Base-by-base conservation (phyloP, 37 sponge, comb jelly and placozoan genomes). In the Diacarnus erythraeanus region DNA sequence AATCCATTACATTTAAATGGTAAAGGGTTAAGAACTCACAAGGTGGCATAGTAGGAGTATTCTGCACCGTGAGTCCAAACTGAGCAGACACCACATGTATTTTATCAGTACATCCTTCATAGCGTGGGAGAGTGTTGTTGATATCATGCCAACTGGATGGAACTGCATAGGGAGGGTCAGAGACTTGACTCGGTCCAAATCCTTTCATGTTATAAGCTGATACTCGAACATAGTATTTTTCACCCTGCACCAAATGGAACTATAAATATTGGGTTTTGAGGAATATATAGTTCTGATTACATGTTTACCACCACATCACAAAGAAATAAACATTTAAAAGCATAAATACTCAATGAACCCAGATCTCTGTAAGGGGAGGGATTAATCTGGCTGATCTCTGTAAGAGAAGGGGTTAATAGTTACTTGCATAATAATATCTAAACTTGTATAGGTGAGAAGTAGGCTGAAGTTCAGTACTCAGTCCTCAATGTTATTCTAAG, bases 161-260 rank as follows among this genome's bases (percentile, higher is more conserved):
- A 0, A 77, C 51, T 12, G 93, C 90, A 59, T 57, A 78, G 47
- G 61, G 0, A 17, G 96, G 96, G 23, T 26, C 35, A 43, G 97
- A 60, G 3, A 70, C 15, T 3, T 68, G 57, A 18, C 89, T 67
- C 6, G 64, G 84, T 12, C 94, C 95, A 77, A 86, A 96, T 26
- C 97, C 94, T 40, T 88, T 94, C 80, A 96, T 74, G 77, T 96
- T 96, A 58, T 77, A 88, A 30, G 96, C 93, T 27, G 87, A 92
- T 36, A 95, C 96, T 74, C 96, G 77, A 6, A 95, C 88, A 83
- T 57, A 92, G 68, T 90, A 95, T 51, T 29, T 57, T 30, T 85
- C 80, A 44, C 91, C 93, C 90, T 94, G 61, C 21, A 72, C 8
- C 1, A 25, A 63, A 30, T 23, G 8, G 18, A 23, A 27, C 69